A percentile compares a stretch with the other conserved stretches of the same genome.
Evolutionary conservation across 1,140 invertebrate genomes (phyloP).

Genomic region (Pseudomyrmex pallidus): DNA sequence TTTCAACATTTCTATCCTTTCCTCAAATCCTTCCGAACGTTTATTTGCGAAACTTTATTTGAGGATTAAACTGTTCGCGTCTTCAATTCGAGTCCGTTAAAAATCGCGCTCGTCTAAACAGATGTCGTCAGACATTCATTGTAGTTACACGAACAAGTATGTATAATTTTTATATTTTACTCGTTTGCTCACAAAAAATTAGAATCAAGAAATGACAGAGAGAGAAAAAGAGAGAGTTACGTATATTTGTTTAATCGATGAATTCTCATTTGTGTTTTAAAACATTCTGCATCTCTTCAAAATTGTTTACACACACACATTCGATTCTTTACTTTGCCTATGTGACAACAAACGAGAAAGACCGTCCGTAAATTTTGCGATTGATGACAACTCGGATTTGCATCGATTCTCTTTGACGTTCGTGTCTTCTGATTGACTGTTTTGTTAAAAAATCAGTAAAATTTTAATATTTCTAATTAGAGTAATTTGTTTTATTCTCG

Average conservation of each 20-base stretch:
- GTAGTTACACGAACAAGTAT: background rate
- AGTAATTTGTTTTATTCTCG: too few species aligned
- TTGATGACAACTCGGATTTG: constrained; percentile 21
- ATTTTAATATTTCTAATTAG: too few species aligned
- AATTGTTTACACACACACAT: constrained; percentile 7
- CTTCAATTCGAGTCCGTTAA: background rate
- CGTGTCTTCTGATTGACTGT: background rate
- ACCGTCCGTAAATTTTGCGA: constrained; percentile 11
- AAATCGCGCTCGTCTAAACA: constrained; percentile 15
- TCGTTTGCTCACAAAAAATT: too few species aligned
- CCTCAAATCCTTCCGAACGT: constrained; percentile 27
- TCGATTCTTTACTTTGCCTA: constrained; percentile 25
- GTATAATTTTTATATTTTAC: too few species aligned
- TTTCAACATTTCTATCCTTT: constrained; percentile 56
- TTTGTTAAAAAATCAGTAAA: too few species aligned
- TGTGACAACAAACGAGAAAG: constrained; percentile 17
- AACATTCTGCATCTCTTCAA: background rate
- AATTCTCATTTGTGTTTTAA: background rate
- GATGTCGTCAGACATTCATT: background rate
- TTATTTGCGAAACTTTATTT: background rate
- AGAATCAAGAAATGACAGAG: too few species aligned
- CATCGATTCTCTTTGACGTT: constrained; percentile 15
- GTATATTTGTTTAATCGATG: background rate
- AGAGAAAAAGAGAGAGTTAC: background rate
- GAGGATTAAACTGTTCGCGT: constrained; percentile 10